Percentiles rank a stretch among this genome's conserved stretches.
phyloP scores from a whole-genome alignment of 1,140 invertebrate genomes.

The Ylistrum balloti region DNA sequence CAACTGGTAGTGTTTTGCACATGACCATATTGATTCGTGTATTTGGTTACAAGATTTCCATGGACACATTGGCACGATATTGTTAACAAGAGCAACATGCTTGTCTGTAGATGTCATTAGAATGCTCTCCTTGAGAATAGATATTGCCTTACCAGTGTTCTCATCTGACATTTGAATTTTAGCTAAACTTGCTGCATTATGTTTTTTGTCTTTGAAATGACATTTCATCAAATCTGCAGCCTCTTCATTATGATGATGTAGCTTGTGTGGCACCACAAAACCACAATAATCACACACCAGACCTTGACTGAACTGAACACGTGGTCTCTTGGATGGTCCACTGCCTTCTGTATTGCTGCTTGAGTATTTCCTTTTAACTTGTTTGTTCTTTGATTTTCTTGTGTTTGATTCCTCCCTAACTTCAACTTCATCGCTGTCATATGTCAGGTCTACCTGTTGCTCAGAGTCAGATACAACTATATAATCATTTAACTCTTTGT shows the following conservation, averaged over 20 bases:
- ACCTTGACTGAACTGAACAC: neutral
- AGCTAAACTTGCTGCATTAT: slow-evolving; percentile 49
- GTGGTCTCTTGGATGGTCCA: neutral
- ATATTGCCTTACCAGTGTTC: neutral
- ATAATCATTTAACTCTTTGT: neutral
- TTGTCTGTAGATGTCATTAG: neutral
- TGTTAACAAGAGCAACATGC: neutral
- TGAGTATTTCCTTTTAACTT: neutral
- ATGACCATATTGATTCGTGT: slow-evolving; percentile 42
- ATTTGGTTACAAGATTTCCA: slow-evolving; percentile 37
- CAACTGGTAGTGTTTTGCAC: slow-evolving; percentile 49
- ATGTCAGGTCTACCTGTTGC: neutral
- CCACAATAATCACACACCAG: slow-evolving; percentile 51
- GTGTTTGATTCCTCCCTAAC: neutral
- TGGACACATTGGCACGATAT: slow-evolving; percentile 44
- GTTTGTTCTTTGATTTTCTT: neutral
- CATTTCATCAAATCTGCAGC: neutral
- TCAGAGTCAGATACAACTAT: neutral
- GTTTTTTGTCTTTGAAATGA: slow-evolving; percentile 40
- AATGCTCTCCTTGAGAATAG: slow-evolving; percentile 20
- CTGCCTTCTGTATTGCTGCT: neutral
- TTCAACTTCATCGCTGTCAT: neutral
- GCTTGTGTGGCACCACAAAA: neutral
- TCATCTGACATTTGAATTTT: neutral
- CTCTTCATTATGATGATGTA: neutral